Percentiles rank a stretch among this genome's conserved stretches.
These are phyloP conservation scores for Zeugodacus cucurbitae DNA, from an alignment of 1,140 invertebrate genomes.

Conservation along the genomic window DNA sequence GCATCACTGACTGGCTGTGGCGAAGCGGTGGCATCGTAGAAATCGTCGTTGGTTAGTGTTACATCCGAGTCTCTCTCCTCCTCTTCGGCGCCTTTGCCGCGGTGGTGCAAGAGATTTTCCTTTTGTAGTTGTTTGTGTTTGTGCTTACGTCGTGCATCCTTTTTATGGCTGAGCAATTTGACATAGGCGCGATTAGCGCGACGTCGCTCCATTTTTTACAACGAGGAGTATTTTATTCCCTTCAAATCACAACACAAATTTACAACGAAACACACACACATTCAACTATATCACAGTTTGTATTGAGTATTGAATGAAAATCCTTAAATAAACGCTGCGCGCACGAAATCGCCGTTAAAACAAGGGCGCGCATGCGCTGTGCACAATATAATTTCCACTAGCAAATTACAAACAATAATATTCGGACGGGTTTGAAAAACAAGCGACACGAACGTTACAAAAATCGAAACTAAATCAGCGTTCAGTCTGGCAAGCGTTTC, in stretches of 20 bases:
- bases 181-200: slow-evolving; percentile 54
- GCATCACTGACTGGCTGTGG: not conserved
- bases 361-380: not conserved
- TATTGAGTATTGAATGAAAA: not conserved
- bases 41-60: not conserved
- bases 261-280: not conserved
- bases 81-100: not conserved
- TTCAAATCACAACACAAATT: not conserved
- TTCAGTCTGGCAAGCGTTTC: not conserved
- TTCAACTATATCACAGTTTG: not conserved
- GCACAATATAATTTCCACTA: not conserved
- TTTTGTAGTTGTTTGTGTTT: slow-evolving; percentile 60
- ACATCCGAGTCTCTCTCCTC: not conserved
- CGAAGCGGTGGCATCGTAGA: not conserved
- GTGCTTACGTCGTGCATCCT: slow-evolving; percentile 47
- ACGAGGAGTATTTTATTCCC: not conserved
- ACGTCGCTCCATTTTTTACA: slow-evolving; percentile 57
- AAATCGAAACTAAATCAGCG: slow-evolving; percentile 36
- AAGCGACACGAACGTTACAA: not conserved
- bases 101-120: not conserved
- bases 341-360: not conserved
- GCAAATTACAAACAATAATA: slow-evolving; percentile 43
- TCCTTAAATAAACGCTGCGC: not conserved
- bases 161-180: slow-evolving; percentile 49
- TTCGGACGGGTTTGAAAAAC: slow-evolving; percentile 42